Evolutionary conservation across 2,113 vertebrate species (phyloP).

Genomic region (Chunga burmeisteri): DNA sequence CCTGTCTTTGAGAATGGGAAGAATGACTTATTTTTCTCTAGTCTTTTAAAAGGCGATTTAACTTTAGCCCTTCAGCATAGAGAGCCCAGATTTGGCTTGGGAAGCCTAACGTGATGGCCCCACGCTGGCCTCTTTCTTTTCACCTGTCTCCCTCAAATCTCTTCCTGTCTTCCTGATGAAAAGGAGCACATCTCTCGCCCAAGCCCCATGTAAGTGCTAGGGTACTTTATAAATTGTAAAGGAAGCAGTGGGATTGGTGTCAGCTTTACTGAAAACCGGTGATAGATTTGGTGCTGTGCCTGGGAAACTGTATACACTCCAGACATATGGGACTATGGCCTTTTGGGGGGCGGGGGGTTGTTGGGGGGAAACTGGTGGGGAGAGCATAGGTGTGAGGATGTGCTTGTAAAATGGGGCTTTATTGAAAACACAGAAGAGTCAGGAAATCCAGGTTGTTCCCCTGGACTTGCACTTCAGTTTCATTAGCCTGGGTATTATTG

Average conservation of each 20-base stretch:
- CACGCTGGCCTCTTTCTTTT: fast-evolving
- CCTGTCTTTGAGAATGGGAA: not conserved
- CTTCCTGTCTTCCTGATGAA: no score
- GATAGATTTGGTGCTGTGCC: not conserved
- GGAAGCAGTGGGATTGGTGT: not conserved
- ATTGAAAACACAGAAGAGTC: not conserved
- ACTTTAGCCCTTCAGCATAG: fast-evolving
- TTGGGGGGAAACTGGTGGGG: fast-evolving
- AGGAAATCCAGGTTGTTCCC: not conserved
- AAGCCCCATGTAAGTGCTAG: not conserved
- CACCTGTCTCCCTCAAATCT: not conserved
- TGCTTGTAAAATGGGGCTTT: not conserved
- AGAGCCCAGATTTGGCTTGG: fast-evolving
- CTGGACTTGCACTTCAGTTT: not conserved
- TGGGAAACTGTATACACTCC: fast-evolving
- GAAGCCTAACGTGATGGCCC: fast-evolving
- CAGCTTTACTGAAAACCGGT: fast-evolving
- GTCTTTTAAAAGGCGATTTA: fast-evolving
- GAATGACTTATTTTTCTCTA: fast-evolving
- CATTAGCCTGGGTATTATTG: not conserved
- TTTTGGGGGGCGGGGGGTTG: no score
- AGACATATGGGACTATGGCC: fast-evolving
- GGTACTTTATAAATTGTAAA: not conserved
- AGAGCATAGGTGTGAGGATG: fast-evolving
- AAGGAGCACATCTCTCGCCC: not conserved